Conservation (phyloP, 2,113 vertebrate genomes). For the Misgurnus anguillicaudatus region DNA sequence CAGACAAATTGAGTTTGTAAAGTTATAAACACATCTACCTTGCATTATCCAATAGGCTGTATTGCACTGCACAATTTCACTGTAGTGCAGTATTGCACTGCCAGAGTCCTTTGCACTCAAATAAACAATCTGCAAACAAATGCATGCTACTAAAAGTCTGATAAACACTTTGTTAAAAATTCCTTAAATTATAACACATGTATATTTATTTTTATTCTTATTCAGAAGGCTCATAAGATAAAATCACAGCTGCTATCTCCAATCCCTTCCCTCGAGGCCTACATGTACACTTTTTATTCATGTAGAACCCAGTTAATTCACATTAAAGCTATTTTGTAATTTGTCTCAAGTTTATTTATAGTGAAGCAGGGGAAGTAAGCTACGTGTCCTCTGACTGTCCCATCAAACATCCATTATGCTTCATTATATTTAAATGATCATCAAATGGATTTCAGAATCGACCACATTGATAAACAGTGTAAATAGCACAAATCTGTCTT, state of each 20-base stretch:
- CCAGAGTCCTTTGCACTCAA: no score
- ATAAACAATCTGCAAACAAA: no score
- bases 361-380: not conserved
- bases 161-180: no score
- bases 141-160: no score
- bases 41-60: not conserved
- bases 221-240: no score
- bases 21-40: not conserved
- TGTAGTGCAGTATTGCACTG: no score
- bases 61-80: not conserved
- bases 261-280: not conserved
- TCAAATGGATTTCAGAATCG: not conserved
- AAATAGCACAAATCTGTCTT: not conserved
- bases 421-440: not conserved
- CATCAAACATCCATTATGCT: not conserved
- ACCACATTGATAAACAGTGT: not conserved
- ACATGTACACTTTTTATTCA: constrained; percentile 1
- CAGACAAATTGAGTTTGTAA: no score
- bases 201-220: no score
- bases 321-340: constrained; percentile 1
- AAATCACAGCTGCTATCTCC: no score
- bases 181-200: not conserved
- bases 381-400: not conserved
- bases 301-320: not conserved
- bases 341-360: not conserved